These are phyloP conservation scores for Lateolabrax maculatus DNA, from an alignment of 2,797 vertebrate species.

Conservation along the genomic window DNA sequence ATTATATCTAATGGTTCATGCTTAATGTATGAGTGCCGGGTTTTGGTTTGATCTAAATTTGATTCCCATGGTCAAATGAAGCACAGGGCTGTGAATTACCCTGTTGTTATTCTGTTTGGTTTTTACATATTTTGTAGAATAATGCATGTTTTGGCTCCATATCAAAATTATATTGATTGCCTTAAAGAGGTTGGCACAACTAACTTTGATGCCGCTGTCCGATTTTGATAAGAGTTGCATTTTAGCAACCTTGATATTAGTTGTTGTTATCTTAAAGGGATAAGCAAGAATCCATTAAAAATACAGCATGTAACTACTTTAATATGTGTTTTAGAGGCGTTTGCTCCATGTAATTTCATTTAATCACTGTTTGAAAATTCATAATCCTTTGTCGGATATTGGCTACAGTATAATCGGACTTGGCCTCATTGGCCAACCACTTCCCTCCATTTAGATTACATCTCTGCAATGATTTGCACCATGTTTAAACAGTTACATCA, in stretches of 20 bases:
- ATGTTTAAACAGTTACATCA: constrained; percentile 15
- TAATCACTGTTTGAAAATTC: constrained; percentile 1
- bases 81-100: neutral
- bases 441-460: neutral
- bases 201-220: neutral
- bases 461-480: constrained; percentile 18
- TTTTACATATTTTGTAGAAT: neutral
- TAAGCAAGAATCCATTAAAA: neutral
- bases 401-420: neutral
- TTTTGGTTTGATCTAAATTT: neutral
- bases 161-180: neutral
- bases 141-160: neutral
- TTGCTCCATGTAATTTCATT: constrained; percentile 9
- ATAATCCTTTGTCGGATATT: constrained; percentile 1
- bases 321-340: neutral
- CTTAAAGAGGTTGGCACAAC: neutral
- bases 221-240: neutral
- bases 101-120: neutral
- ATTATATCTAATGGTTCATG: neutral
- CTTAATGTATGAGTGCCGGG: neutral
- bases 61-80: neutral
- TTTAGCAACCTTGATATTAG: neutral
- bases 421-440: neutral
- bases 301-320: neutral
- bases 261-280: neutral